A percentile compares a stretch with the other conserved stretches of the same genome.
These are phyloP conservation scores for Yasuhikotakia modesta DNA, from an alignment of 2,797 vertebrate genomes.

Conservation along the genomic window DNA sequence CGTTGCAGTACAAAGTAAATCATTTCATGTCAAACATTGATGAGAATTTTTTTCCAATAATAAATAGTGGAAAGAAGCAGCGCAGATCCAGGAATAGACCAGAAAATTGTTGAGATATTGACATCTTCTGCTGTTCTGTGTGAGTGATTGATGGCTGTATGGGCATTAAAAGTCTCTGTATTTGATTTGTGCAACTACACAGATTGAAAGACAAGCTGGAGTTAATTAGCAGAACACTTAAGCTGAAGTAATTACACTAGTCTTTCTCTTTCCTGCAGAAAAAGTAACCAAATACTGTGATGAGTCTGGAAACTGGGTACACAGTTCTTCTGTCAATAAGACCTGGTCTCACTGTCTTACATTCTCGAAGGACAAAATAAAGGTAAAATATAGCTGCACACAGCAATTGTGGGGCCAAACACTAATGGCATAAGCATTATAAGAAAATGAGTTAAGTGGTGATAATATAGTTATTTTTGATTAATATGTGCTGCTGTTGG, in stretches of 20 bases:
- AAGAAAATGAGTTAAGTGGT: not conserved
- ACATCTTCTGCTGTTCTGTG: constrained; percentile 15
- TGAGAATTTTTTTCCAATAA: not conserved
- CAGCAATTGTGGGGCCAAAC: not conserved
- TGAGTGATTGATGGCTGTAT: constrained; percentile 3
- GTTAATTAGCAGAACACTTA: constrained; percentile 1
- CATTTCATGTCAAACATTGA: not conserved
- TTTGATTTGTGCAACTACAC: constrained; percentile 14
- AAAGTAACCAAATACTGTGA: constrained; percentile 89
- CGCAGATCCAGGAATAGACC: not conserved
- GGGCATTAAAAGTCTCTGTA: constrained; percentile 1
- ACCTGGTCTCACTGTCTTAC: constrained; percentile 85
- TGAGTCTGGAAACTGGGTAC: constrained; percentile 86
- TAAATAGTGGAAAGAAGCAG: not conserved
- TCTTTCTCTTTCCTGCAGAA: constrained; percentile 73
- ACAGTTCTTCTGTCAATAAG: constrained; percentile 80
- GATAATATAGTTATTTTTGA: not conserved
- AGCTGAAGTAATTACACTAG: constrained; percentile 19
- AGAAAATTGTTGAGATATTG: constrained; percentile 15
- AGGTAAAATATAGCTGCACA: constrained; percentile 73
- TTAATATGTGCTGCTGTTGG: too few species aligned
- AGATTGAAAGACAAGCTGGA: constrained; percentile 18
- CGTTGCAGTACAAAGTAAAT: not conserved
- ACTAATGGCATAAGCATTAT: not conserved
- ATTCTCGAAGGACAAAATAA: constrained; percentile 79